Base-by-base conservation (phyloP, 2,888 invertebrate species). In the Cenopis cana region DNA sequence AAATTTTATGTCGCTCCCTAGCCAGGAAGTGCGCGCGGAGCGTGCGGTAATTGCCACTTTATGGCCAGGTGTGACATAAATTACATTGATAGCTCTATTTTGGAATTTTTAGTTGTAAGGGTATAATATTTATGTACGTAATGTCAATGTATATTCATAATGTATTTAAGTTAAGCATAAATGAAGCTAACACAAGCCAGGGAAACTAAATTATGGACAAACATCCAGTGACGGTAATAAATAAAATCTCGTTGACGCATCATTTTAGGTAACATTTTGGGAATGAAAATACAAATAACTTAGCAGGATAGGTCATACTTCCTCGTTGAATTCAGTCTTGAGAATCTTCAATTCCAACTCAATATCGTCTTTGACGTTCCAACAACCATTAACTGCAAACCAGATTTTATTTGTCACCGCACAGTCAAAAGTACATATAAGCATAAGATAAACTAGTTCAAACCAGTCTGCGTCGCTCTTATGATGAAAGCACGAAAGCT, bases 181-280 rank as follows among this genome's bases (percentile, higher is more conserved):
- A 24, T 46, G 46, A 18, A 29, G 36, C 9, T 41, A 72, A 74
- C 72, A 74, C 36, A 74, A 72, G 29, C 60, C 56, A 72, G 61
- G 73, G 68, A 72, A 65, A 72, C 61, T 17, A 24, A 68, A 61
- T 55, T 41, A 56, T 46, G 36, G 56, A 29, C 38, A 33, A 17
- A 68, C 18, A 24, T 59, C 49, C 36, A 46, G 60, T 24, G 17
- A n/a, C 50, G n/a, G 3, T 11, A 46, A 68, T 65, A 56, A 73
- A 65, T 69, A 60, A 73, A 64, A 55, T 65, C 69, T 61, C 20
- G 64, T 61, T 59, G 68, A 38, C 4, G 64, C 36, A n/a, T 49
- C 18, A 41, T 20, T 50, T n/a, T 8, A 36, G 12, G 2, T 12
- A 18, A 11, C 17, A 4, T 41, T 14, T 41, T 41, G 55, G 29